phyloP scores from a whole-genome alignment of 1,140 invertebrate genomes.

The Stegodyphus dumicola region DNA sequence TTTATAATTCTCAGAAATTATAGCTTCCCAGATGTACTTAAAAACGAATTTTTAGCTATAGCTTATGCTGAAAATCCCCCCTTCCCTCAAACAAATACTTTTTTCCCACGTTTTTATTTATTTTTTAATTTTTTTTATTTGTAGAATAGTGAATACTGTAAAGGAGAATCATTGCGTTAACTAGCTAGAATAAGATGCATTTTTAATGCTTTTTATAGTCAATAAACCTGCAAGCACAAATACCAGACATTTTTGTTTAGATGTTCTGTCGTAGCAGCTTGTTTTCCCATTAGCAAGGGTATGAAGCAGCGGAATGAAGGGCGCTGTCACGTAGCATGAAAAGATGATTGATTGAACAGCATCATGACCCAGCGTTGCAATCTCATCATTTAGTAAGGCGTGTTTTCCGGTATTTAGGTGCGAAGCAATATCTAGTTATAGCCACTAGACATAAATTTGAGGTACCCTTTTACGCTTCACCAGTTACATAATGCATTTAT shows the following conservation, averaged over 20 bases:
- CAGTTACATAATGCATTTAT: no score
- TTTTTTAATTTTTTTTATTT: no score
- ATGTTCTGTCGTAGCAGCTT: neutral
- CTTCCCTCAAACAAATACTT: no score
- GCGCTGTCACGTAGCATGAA: constrained; percentile 22
- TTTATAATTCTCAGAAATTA: no score
- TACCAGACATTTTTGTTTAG: neutral
- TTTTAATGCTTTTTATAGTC: no score
- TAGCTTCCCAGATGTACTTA: no score
- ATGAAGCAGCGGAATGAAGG: constrained; percentile 12
- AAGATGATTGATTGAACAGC: constrained; percentile 47
- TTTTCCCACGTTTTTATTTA: no score
- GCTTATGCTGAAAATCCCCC: no score
- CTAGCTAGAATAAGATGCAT: no score
- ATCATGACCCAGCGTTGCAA: constrained; percentile 18
- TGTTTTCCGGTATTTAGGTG: constrained; percentile 35
- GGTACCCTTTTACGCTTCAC: neutral
- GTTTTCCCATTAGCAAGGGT: constrained; percentile 23
- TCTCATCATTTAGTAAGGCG: constrained; percentile 50
- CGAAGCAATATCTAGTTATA: neutral
- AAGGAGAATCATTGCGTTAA: no score
- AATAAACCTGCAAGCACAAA: neutral
- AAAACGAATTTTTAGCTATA: no score
- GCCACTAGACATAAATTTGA: neutral
- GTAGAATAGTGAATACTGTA: no score